phyloP scores from a whole-genome alignment of 2,797 vertebrate species.

The Schizopygopsis malacanthus region DNA sequence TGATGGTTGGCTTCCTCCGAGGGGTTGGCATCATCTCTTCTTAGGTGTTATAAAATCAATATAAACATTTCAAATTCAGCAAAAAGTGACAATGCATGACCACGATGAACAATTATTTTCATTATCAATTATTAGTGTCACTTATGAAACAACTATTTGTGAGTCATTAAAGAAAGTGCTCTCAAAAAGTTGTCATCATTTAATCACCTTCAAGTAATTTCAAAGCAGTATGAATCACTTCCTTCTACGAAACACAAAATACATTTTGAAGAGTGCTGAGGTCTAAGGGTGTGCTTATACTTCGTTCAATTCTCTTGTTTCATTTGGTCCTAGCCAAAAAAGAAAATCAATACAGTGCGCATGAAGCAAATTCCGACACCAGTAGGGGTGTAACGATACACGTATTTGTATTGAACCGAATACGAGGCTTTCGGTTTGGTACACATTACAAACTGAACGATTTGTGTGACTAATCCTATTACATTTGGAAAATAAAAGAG shows the following conservation, averaged over 20 bases:
- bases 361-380: background rate
- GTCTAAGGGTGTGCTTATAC: background rate
- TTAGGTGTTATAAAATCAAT: background rate
- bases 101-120: background rate
- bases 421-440: no score
- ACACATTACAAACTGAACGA: no score
- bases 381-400: no score
- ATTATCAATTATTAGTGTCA: background rate
- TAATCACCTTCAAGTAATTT: background rate
- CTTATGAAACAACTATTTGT: background rate
- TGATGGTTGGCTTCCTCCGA: no score
- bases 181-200: background rate
- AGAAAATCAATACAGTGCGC: background rate
- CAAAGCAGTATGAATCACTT: background rate
- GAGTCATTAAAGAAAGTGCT: background rate
- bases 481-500: no score
- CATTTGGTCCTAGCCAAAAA: background rate
- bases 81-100: background rate
- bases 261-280: background rate
- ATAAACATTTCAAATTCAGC: background rate
- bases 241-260: background rate
- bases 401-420: no score
- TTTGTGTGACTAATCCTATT: no score
- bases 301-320: background rate
- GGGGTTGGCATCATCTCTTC: no score